These are phyloP conservation scores for Lathronympha strigana DNA, from an alignment of 2,888 invertebrate species.

Conservation along the genomic window DNA sequence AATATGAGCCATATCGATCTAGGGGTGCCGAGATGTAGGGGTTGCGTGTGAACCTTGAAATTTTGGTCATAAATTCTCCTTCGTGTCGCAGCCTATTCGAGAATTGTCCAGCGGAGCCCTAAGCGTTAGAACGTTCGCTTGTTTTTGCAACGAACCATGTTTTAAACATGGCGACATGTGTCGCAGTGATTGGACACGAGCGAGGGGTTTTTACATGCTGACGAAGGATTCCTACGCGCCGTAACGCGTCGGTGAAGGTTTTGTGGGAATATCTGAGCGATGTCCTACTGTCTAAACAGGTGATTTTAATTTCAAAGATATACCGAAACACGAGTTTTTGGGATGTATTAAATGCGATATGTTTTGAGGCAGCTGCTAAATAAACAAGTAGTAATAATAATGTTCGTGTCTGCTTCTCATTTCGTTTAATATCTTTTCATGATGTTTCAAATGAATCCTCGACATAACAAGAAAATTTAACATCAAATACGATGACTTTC, in stretches of 20 bases:
- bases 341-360: background rate
- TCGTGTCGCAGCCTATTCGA: constrained; percentile 3
- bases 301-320: constrained; percentile 36
- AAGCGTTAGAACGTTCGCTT: constrained; percentile 38
- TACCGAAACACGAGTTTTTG: constrained; percentile 20
- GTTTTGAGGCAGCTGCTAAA: constrained; percentile 1
- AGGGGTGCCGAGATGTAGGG: too few relatives aligned
- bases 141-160: constrained; percentile 47
- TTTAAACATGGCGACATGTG: constrained; percentile 67
- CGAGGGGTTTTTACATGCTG: constrained; percentile 49
- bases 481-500: too few relatives aligned
- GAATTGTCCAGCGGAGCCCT: constrained; percentile 40
- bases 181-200: constrained; percentile 57
- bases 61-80: background rate
- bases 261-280: constrained; percentile 30
- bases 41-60: too few relatives aligned
- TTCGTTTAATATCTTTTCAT: too few relatives aligned
- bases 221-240: constrained; percentile 23
- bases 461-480: too few relatives aligned
- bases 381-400: background rate
- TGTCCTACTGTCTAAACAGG: constrained; percentile 29
- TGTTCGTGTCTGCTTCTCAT: too few relatives aligned
- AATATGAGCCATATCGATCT: too few relatives aligned
- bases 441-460: too few relatives aligned
- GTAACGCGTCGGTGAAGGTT: constrained; percentile 26